Conservation (phyloP, 2,113 vertebrate species). For the Lethenteron reissneri region DNA sequence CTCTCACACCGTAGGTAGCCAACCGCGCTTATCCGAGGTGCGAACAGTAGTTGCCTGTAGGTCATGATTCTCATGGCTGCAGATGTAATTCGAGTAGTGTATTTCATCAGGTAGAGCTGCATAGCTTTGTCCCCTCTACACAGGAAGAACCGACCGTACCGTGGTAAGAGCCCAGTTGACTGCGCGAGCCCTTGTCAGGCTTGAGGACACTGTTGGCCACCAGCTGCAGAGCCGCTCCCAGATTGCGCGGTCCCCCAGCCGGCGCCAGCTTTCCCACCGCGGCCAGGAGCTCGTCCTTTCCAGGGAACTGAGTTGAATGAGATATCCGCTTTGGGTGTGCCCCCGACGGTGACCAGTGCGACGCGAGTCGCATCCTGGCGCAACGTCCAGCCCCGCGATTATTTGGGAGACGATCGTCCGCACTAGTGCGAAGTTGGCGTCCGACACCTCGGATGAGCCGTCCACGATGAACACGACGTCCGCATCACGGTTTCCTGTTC, state of each 20-base stretch:
- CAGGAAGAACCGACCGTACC: too few species aligned
- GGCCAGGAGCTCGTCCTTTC: not conserved
- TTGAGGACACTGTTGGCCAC: not conserved
- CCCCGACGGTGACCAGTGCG: not conserved
- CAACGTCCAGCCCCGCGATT: not conserved
- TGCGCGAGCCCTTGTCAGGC: not conserved
- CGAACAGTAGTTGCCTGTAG: too few species aligned
- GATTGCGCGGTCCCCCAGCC: not conserved
- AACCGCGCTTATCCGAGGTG: too few species aligned
- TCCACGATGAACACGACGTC: not conserved
- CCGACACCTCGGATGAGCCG: constrained; percentile 4
- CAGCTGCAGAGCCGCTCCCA: not conserved
- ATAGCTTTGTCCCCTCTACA: too few species aligned
- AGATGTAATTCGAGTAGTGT: too few species aligned
- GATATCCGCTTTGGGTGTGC: not conserved
- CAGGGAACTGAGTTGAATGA: not conserved
- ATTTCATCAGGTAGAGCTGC: too few species aligned
- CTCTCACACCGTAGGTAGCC: too few species aligned
- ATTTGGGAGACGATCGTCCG: not conserved
- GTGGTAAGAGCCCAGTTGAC: too few species aligned
- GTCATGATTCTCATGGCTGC: too few species aligned
- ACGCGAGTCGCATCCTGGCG: not conserved
- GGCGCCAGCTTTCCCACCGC: not conserved
- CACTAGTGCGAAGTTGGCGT: not conserved
- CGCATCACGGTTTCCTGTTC: not conserved